A percentile compares a stretch with the other conserved stretches of the same genome.
phyloP scores from a whole-genome alignment of 2,797 vertebrate genomes.

The Clarias fuscus region DNA sequence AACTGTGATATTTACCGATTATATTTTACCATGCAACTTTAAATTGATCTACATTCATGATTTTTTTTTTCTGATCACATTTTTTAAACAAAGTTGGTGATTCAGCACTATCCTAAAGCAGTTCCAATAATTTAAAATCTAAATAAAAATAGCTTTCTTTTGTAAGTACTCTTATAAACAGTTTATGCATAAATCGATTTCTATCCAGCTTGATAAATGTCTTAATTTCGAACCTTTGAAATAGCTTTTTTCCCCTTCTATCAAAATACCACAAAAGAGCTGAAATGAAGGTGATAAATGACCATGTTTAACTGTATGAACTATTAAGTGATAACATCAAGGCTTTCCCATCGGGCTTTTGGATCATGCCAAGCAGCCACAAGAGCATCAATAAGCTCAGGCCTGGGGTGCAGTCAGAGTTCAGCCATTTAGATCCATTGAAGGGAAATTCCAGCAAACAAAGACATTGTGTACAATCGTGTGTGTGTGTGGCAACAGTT shows the following conservation, averaged over 20 bases:
- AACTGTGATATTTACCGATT: too few species aligned
- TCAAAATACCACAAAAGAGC: background rate
- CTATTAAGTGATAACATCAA: background rate
- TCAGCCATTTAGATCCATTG: background rate
- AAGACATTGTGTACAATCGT: background rate
- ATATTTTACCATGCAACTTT: too few species aligned
- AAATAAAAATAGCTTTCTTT: too few species aligned
- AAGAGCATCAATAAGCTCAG: background rate
- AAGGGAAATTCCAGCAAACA: background rate
- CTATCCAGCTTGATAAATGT: background rate
- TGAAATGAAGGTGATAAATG: background rate
- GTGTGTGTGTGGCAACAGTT: background rate
- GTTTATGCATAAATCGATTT: background rate
- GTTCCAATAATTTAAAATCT: too few species aligned
- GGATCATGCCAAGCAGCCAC: background rate
- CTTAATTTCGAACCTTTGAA: background rate
- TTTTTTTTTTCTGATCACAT: too few species aligned
- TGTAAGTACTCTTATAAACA: background rate
- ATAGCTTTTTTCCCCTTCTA: background rate
- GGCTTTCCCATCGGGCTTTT: background rate
- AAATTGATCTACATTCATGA: too few species aligned
- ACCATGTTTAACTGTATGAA: background rate
- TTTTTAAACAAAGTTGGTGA: too few species aligned
- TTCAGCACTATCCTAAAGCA: too few species aligned
- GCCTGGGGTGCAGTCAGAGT: background rate